Evolutionary conservation across 1,140 invertebrate genomes (phyloP), one percentile per base, ranked within the genome.

Genomic region (Ephestia elutella): DNA sequence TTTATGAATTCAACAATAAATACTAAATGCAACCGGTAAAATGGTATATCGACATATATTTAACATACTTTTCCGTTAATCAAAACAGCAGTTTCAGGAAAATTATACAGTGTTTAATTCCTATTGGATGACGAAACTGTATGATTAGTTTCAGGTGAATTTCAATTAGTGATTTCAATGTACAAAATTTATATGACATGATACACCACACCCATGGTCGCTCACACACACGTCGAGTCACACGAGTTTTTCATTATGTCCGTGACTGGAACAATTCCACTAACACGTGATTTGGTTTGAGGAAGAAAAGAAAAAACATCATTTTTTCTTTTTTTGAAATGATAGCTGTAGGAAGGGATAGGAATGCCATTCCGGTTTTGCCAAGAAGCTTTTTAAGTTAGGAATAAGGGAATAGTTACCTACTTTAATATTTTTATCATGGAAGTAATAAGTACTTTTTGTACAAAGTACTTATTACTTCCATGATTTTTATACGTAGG

Each of bases 211-310:
- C 38, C 38, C 38, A 44, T 2, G 38, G 5, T 15, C 38, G 10
- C 38, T 44, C 10, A 10, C 30, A 8, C 28, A 15, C 57, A 53
- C 44, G 21, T 49, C 19, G 8, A 55, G 48, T 55, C 54, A 32
- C 28, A 21, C 53, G 50, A 50, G 51, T 60, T 53, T 60, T 21
- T 54, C 59, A 17, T 25, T 58, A 64, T 32, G 49, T 56, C 44
- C 56, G 50, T 60, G 54, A 60, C 44, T 57, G 30, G 25, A 65
- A 70, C 73, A 68, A 73, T 44, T 0, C 2, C 7, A 44, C n/a
- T 15, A 44, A 17, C 38, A 44, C 38, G 38, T 44, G 38, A 44
- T 44, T 35, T 25, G 7, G 21, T 25, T 25, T 25, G 2, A 25
- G 2, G 21, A 25, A 25, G n/a, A n/a, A n/a, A n/a, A n/a, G n/a